Evolutionary conservation across 2,888 invertebrate genomes (phyloP), one percentile per base, ranked within the genome.

Genomic region (Brachypterus glaber): DNA sequence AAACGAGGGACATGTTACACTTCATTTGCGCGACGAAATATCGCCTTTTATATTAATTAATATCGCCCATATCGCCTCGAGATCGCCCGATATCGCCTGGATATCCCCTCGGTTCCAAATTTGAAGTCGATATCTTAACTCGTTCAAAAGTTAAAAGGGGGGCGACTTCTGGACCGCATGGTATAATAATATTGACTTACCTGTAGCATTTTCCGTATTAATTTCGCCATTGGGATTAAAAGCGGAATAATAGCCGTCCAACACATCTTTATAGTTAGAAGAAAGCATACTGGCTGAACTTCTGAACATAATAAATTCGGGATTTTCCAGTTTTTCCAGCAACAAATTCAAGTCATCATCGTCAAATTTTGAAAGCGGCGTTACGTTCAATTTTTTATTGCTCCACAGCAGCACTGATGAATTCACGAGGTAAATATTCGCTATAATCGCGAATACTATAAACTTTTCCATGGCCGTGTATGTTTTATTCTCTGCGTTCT

Each of bases 211-310:
- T 25, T 59, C 55, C 14, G 54, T 45, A 17, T 48, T 49, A 37
- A 64, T 44, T 37, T 58, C 51, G 11, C 53, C 58, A 44, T 59
- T 64, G 1, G 62, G 59, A 33, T 56, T 56, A 43, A 60, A 66
- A 11, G 59, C 49, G 4, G 56, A 60, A 39, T 56, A 51, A 45
- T 53, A 56, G 18, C 55, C 58, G 25, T 50, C 40, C 4, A 57
- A 43, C 12, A 58, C 35, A 17, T 54, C 43, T 39, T 55, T 54
- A 15, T 64, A 49, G 43, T 54, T 48, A 12, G 47, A 41, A 4
- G 56, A 53, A 24, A 60, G 39, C 32, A 38, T 40, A 15, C 48
- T 35, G 12, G 51, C 47, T 26, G 53, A 46, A 11, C 51, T 55
- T 41, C 49, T 54, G 46, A 63, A 64, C 15, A 57, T 48, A 27